Conservation (phyloP, 1,140 invertebrate species). For the Asbolus verrucosus region DNA sequence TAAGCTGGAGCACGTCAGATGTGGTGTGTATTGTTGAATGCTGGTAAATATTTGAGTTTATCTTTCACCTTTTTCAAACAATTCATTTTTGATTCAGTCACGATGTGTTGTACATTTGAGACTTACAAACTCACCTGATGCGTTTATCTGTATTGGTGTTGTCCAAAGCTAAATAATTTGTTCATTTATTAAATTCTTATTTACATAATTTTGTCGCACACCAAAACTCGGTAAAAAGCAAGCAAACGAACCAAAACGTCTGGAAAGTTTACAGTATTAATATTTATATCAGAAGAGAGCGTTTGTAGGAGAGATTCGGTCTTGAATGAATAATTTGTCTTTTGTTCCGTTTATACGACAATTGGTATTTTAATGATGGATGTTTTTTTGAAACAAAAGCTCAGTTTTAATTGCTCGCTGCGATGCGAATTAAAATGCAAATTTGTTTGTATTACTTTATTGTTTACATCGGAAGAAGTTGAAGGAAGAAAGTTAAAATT, state of each 20-base stretch:
- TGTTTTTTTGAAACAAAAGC: conserved; percentile 11
- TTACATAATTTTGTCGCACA: no score
- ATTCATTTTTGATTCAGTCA: no score
- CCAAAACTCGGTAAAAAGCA: no score
- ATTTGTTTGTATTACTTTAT: conserved; percentile 38
- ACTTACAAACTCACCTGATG: no score
- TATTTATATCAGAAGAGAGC: conserved; percentile 15
- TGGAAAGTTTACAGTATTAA: conserved; percentile 25
- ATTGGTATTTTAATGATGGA: conserved; percentile 30
- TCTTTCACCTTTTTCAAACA: no score
- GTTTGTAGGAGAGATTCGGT: conserved; percentile 3
- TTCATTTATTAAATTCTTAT: no score
- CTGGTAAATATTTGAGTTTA: no score
- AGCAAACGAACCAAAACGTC: not conserved
- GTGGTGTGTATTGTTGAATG: no score
- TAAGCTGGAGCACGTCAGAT: no score
- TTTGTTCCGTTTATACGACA: conserved; percentile 24
- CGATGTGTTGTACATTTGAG: no score
- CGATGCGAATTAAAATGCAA: conserved; percentile 31
- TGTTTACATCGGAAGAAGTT: conserved; percentile 24
- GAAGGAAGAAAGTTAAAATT: conserved; percentile 30
- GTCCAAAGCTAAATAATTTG: no score
- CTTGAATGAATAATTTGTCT: conserved; percentile 26
- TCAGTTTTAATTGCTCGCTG: conserved; percentile 30
- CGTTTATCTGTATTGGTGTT: no score